Conservation (phyloP, 1,140 invertebrate species). For the Dreissena polymorpha region DNA sequence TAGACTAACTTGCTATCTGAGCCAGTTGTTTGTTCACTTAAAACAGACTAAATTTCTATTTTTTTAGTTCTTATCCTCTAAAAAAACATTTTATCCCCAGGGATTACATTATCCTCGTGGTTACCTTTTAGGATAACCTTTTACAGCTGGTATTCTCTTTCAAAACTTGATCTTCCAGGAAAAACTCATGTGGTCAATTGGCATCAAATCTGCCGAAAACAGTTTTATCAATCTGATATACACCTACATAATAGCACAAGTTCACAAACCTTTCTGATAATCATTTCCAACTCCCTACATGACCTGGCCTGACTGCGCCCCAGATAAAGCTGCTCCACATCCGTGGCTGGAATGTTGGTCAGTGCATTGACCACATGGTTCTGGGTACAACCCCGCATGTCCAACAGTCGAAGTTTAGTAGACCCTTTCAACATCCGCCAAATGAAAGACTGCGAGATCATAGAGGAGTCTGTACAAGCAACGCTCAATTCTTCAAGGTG, state of each 20-base stretch:
- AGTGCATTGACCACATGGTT: background rate
- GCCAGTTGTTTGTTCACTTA: no score
- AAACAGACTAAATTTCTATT: no score
- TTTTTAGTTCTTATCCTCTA: no score
- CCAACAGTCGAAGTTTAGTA: constrained; percentile 35
- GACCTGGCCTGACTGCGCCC: constrained; percentile 18
- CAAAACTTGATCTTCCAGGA: background rate
- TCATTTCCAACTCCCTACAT: background rate
- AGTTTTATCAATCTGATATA: no score
- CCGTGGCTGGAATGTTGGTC: background rate
- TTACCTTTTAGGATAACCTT: background rate
- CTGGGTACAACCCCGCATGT: constrained; percentile 26
- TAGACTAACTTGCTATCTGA: no score
- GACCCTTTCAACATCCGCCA: constrained; percentile 36
- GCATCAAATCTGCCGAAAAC: no score
- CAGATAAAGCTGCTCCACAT: constrained; percentile 43
- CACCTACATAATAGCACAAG: no score
- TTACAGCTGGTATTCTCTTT: background rate
- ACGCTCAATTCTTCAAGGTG: constrained; percentile 42
- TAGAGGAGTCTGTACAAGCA: constrained; percentile 8
- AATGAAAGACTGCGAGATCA: background rate
- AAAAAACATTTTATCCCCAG: background rate
- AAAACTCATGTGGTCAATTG: background rate
- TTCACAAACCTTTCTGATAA: constrained; percentile 28
- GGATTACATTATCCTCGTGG: background rate